These are phyloP conservation scores for Danio choprae DNA, from an alignment of 2,797 vertebrate species.

Conservation along the genomic window DNA sequence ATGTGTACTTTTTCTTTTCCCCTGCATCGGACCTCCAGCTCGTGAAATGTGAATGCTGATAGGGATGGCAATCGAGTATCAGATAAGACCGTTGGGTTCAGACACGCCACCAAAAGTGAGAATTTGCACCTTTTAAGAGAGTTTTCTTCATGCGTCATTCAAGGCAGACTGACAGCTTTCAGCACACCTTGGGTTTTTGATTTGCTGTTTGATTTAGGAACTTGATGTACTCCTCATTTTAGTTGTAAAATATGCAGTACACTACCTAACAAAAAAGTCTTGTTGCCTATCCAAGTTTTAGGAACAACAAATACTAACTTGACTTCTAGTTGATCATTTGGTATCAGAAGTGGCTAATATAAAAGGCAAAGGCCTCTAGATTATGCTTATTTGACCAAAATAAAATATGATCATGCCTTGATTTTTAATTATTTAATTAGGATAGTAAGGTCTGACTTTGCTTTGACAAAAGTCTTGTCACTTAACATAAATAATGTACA, in stretches of 20 bases:
- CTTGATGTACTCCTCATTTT: neutral
- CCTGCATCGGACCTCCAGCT: slow-evolving; percentile 45
- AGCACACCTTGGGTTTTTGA: neutral
- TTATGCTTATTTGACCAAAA: too few species aligned
- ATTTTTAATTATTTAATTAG: too few species aligned
- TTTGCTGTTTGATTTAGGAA: slow-evolving; percentile 15
- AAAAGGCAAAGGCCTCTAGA: too few species aligned
- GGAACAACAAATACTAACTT: too few species aligned
- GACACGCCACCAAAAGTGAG: slow-evolving; percentile 50
- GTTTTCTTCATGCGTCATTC: slow-evolving; percentile 21
- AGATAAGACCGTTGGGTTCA: slow-evolving; percentile 69
- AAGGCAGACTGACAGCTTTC: neutral
- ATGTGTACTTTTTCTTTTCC: slow-evolving; percentile 55
- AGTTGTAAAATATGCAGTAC: neutral
- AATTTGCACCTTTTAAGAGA: slow-evolving; percentile 16
- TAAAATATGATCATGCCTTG: neutral
- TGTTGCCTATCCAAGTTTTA: too few species aligned
- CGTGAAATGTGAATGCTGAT: slow-evolving; percentile 54
- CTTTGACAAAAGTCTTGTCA: too few species aligned
- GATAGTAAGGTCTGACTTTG: too few species aligned
- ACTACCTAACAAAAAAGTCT: too few species aligned
- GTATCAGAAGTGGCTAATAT: too few species aligned
- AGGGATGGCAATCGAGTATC: slow-evolving; percentile 73
- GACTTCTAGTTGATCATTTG: too few species aligned
- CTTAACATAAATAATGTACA: too few species aligned